phyloP scores from a whole-genome alignment of 2,888 invertebrate genomes.

The Heteropelma amictum region DNA sequence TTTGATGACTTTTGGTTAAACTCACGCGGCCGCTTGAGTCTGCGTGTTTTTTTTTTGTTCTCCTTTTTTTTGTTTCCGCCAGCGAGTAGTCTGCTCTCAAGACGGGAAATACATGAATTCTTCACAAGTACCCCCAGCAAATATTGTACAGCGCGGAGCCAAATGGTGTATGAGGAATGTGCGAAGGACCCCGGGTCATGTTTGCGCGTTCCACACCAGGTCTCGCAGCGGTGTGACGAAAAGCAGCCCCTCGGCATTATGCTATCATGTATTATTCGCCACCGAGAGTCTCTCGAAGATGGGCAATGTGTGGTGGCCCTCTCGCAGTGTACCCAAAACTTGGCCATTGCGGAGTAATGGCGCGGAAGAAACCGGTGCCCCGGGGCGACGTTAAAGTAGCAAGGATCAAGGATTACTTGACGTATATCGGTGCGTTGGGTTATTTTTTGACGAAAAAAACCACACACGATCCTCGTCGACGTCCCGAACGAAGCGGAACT shows the following conservation, averaged over 20 bases:
- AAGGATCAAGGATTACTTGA: slow-evolving; percentile 37
- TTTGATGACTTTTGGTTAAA: no score
- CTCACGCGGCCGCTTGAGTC: background rate
- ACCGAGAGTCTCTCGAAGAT: slow-evolving; percentile 34
- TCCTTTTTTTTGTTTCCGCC: background rate
- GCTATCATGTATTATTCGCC: slow-evolving; percentile 51
- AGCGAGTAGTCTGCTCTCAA: slow-evolving; percentile 12
- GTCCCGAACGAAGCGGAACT: slow-evolving; percentile 13
- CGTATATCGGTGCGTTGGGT: background rate
- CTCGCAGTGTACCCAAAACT: slow-evolving; percentile 50
- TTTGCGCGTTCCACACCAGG: slow-evolving; percentile 28
- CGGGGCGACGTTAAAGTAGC: slow-evolving; percentile 21
- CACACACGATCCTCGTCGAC: no score
- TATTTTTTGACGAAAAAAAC: background rate
- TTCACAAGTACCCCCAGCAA: slow-evolving; percentile 40
- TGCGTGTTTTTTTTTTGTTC: background rate
- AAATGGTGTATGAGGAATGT: slow-evolving; percentile 61
- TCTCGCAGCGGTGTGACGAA: slow-evolving; percentile 14
- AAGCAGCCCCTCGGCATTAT: slow-evolving; percentile 18
- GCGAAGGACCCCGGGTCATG: slow-evolving; percentile 37
- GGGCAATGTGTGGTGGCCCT: slow-evolving; percentile 2
- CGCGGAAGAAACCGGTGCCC: slow-evolving; percentile 50
- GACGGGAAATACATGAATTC: slow-evolving; percentile 46
- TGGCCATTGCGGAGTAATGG: slow-evolving; percentile 57
- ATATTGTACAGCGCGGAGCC: slow-evolving; percentile 61